Base-by-base conservation (phyloP, 2,797 vertebrate genomes). In the Gallinago stenura region DNA sequence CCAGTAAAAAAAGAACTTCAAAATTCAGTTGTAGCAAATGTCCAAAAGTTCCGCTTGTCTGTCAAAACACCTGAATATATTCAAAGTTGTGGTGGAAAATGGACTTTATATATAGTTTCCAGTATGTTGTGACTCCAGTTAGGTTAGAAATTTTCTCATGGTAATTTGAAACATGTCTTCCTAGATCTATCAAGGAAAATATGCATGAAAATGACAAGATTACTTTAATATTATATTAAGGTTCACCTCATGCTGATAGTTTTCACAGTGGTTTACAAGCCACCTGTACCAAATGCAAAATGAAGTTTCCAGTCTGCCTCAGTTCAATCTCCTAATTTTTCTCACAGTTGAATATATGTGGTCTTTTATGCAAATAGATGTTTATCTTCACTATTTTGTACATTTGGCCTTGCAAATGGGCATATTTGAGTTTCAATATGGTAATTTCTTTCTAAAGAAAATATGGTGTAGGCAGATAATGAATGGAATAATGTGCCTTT, bases 381-480 rank as follows among this genome's bases (percentile, higher is more conserved):
- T 54, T 22, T 54, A 91, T 93, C 95, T 91, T 60, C 28, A 46
- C 31, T 89, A 46, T 57, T 89, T 91, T 90, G 41, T 80, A 37
- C 13, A 50, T 73, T 89, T 94, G 18, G 33, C 48, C 81, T 92
- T 77, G 56, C 11, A 93, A 93, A 94, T 83, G 48, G 45, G 25
- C 8, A 50, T 75, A 60, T 94, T 68, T 89, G 56, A 95, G 60
- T 75, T 89, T 87, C 71, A 73, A 24, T 73, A 92, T 61, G 48
- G 39, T 77, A 87, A 90, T 92, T 89, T 70, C n/a, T 90, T 80
- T 84, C 68, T 84, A 84, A 95, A 83, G 89, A 89, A 92, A 91
- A 84, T 87, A 93, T 60, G 64, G 12, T n/a, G 31, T 73, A 77
- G 45, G 46, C 22, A 92, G 71, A 89, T 77, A 95, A 90, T 92